Base-by-base conservation (phyloP, 2,113 vertebrate genomes). In the Boleophthalmus pectinirostris region DNA sequence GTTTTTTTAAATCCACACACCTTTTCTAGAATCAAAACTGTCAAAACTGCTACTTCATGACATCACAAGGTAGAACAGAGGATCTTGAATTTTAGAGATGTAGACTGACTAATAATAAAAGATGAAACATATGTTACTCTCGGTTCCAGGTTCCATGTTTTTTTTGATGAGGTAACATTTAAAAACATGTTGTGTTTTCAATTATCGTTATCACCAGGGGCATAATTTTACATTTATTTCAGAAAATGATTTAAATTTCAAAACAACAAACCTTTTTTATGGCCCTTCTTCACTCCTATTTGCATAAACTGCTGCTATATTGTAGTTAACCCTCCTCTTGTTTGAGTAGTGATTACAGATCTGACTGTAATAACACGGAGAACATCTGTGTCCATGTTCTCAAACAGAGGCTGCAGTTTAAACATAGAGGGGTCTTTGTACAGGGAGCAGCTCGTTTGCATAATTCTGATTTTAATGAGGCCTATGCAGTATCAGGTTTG, bases 361-460 rank as follows among this genome's bases (percentile, higher is more conserved):
- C 79, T 18, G 47, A 77, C 65, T 90, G 78, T 87, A 87, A 88
- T 86, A 88, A 88, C 69, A 0, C 82, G 82, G 70, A 86, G 82
- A 75, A 89, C 84, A 87, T 82, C 89, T 47, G 58, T 38, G 68
- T 54, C 53, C 58, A 83, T 84, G 88, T 79, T 49, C 82, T 63
- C 90, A 90, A 81, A 84, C 80, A 82, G 38, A 80, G 67, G 69
- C 14, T 47, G 71, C 67, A 20, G 83, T 73, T 82, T 67, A 0
- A 25, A 57, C 68, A 91, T 69, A 87, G 81, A 82, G 81, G 70
- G 69, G 5, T 21, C 87, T 83, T 82, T 90, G 80, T 86, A 66
- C 54, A 2, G 67, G 72, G 75, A 53, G 76, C 75, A 57, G 6
- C 70, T 83, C 68, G 82, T 87, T 88, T 88, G 49, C 85, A 82